Evolutionary conservation across 2,113 vertebrate species (phyloP).

Genomic region (Eira barbara): DNA sequence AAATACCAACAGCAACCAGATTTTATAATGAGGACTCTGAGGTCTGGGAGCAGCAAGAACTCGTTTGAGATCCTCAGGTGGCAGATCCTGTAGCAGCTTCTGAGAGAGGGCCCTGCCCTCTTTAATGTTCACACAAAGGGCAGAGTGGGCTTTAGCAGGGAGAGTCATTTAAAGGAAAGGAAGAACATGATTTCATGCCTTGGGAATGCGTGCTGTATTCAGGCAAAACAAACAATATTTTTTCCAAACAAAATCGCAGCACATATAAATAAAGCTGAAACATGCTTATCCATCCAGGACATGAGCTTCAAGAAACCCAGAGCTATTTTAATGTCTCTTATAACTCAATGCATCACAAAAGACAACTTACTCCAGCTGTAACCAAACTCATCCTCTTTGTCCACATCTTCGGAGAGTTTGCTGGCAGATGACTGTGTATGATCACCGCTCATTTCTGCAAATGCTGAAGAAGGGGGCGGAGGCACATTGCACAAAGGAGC

Average conservation of each 20-base stretch:
- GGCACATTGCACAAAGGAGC: constrained; percentile 73
- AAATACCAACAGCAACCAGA: background rate
- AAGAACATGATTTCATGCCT: constrained; percentile 7
- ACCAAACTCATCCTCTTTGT: constrained; percentile 91
- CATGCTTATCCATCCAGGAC: background rate
- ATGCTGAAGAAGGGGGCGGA: constrained; percentile 78
- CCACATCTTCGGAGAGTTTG: constrained; percentile 76
- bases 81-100: background rate
- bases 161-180: background rate
- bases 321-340: background rate
- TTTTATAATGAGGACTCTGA: background rate
- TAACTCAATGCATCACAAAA: constrained; percentile 1
- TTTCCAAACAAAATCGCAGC: background rate
- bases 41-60: background rate
- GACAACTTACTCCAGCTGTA: constrained; percentile 95
- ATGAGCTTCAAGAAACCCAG: background rate
- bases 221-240: constrained; percentile 49
- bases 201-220: background rate
- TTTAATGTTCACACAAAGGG: background rate
- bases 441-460: constrained; percentile 81
- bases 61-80: background rate
- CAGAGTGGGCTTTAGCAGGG: background rate
- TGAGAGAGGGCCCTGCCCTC: background rate
- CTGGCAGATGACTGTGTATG: constrained; percentile 77
- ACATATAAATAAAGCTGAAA: background rate